These are phyloP conservation scores for Cetonia aurata DNA, from an alignment of 2,888 invertebrate species.

Conservation along the genomic window DNA sequence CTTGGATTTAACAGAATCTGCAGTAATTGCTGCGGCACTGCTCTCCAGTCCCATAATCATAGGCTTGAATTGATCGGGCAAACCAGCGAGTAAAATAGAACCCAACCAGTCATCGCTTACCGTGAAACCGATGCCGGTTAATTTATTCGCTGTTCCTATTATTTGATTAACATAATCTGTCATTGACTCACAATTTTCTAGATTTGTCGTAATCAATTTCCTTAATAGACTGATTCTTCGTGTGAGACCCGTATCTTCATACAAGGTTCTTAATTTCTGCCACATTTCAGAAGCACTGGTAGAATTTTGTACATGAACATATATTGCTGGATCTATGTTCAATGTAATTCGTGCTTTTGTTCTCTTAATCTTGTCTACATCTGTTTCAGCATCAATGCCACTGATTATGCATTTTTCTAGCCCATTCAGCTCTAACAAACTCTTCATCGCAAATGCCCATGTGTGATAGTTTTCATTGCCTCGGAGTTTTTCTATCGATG, in stretches of 20 bases:
- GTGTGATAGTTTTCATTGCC: conserved; percentile 18
- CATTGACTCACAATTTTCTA: conserved; percentile 11
- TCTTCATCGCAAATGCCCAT: conserved; percentile 20
- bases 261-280: neutral
- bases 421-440: conserved; percentile 1
- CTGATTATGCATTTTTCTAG: neutral
- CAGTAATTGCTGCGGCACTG: neutral
- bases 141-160: conserved; percentile 3
- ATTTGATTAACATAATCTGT: conserved; percentile 1
- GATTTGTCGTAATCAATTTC: neutral
- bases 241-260: neutral
- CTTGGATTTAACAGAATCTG: neutral
- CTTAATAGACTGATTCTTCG: conserved; percentile 1
- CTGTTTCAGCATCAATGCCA: neutral
- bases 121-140: neutral
- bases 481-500: neutral
- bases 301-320: neutral
- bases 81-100: neutral
- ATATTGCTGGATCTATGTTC: neutral
- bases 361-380: neutral
- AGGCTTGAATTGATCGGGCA: neutral
- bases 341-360: neutral
- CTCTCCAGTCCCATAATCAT: conserved; percentile 11
- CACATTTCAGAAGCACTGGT: neutral
- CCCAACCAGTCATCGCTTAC: conserved; percentile 10